These are phyloP conservation scores for Prinia subflava DNA, from an alignment of 2,113 vertebrate species.

Conservation along the genomic window DNA sequence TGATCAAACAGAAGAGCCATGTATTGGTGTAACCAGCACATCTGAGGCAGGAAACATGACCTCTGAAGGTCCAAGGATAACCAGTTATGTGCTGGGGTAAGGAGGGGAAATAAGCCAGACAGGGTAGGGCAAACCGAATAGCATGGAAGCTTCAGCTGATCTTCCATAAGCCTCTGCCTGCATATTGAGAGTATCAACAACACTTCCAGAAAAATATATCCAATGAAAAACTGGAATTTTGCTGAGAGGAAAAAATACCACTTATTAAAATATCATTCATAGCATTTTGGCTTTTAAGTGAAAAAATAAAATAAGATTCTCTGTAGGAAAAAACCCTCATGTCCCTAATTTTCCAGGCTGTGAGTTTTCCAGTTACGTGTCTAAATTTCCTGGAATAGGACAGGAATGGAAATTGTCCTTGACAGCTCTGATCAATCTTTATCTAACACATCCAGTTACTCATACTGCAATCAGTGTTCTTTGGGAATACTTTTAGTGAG, in stretches of 20 bases:
- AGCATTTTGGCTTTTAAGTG: neutral
- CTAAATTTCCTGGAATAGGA: neutral
- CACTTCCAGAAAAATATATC: neutral
- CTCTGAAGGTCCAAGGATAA: neutral
- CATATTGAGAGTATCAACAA: neutral
- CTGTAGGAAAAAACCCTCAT: rapidly evolving
- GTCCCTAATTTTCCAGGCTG: neutral
- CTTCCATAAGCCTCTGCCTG: neutral
- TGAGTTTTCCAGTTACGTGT: neutral
- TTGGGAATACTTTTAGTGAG: neutral
- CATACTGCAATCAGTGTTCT: neutral
- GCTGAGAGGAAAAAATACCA: neutral
- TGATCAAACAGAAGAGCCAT: neutral
- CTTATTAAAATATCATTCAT: neutral
- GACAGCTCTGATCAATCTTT: neutral
- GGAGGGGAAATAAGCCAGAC: neutral
- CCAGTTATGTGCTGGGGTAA: neutral
- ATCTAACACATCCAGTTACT: neutral
- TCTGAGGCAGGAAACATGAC: neutral
- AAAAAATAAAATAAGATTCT: neutral
- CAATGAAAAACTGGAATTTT: neutral
- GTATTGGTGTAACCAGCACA: neutral
- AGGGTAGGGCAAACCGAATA: neutral
- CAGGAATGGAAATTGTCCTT: neutral
- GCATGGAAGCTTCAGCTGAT: neutral